phyloP scores from a whole-genome alignment of 2,797 vertebrate genomes.

The Sitta carolinensis region DNA sequence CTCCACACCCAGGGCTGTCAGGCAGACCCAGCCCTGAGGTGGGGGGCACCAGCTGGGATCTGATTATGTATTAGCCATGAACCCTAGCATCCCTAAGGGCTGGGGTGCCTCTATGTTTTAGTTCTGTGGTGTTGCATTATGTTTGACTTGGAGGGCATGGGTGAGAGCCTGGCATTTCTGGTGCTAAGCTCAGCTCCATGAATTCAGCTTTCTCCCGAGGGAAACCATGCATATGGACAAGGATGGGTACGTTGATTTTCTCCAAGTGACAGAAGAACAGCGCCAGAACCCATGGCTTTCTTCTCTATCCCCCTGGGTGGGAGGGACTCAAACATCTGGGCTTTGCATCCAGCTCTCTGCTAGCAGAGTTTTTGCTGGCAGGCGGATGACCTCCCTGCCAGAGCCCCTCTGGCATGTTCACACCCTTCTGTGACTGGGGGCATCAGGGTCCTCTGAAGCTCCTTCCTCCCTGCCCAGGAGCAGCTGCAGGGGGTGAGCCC shows the following conservation, averaged over 20 bases:
- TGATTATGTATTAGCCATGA: neutral
- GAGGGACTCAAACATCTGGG: neutral
- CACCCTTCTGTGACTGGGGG: neutral
- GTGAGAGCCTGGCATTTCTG: neutral
- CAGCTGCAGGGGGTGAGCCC: neutral
- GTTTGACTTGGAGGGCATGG: fast-evolving
- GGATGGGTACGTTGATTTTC: neutral
- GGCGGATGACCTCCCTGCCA: neutral
- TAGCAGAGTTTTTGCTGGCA: neutral
- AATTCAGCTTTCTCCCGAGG: neutral
- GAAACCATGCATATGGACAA: neutral
- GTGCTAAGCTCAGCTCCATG: neutral
- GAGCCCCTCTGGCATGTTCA: neutral
- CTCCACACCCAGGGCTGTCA: neutral
- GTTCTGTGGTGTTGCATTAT: fast-evolving
- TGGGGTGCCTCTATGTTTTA: neutral
- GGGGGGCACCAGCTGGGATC: neutral
- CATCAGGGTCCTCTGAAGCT: neutral
- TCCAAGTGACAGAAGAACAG: neutral
- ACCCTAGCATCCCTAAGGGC: neutral
- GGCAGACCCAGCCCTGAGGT: neutral
- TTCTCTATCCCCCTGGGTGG: neutral
- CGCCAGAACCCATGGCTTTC: fast-evolving
- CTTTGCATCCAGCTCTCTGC: neutral
- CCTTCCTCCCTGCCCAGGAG: neutral